Conservation (phyloP, 2,113 vertebrate genomes). For the Triplophysa siluroides region DNA sequence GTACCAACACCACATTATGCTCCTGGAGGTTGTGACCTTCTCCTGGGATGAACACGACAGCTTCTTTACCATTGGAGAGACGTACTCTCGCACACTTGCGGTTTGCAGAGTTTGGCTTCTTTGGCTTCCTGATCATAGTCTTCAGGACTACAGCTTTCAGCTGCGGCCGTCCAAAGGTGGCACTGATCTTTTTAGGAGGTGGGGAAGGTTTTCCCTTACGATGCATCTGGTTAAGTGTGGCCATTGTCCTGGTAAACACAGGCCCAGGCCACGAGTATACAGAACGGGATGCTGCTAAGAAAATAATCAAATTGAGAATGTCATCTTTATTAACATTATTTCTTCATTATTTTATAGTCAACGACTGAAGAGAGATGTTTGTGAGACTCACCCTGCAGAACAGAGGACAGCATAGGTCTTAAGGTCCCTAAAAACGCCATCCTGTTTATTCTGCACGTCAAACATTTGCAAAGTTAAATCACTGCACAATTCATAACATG, state of each 20-base stretch:
- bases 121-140: constrained; percentile 89
- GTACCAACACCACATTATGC: constrained; percentile 86
- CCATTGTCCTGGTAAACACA: constrained; percentile 75
- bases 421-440: constrained; percentile 65
- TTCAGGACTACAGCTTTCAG: constrained; percentile 86
- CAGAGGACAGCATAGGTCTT: constrained; percentile 60
- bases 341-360: too few relatives aligned
- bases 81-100: constrained; percentile 87
- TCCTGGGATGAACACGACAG: constrained; percentile 83
- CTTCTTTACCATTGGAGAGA: constrained; percentile 86
- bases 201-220: constrained; percentile 72
- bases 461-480: not conserved
- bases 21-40: constrained; percentile 95
- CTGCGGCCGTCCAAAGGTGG: constrained; percentile 80
- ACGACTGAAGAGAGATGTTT: not conserved
- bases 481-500: not conserved
- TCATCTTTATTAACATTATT: too few relatives aligned
- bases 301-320: too few relatives aligned
- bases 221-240: constrained; percentile 95
- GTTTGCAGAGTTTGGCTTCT: constrained; percentile 96
- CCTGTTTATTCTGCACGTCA: constrained; percentile 4
- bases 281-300: constrained; percentile 58
- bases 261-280: constrained; percentile 57
- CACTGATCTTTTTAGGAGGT: not conserved
- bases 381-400: constrained; percentile 62